Percentiles rank a stretch among this genome's conserved stretches.
phyloP scores from a whole-genome alignment of 2,888 invertebrate genomes.

The Melitaea athalia region DNA sequence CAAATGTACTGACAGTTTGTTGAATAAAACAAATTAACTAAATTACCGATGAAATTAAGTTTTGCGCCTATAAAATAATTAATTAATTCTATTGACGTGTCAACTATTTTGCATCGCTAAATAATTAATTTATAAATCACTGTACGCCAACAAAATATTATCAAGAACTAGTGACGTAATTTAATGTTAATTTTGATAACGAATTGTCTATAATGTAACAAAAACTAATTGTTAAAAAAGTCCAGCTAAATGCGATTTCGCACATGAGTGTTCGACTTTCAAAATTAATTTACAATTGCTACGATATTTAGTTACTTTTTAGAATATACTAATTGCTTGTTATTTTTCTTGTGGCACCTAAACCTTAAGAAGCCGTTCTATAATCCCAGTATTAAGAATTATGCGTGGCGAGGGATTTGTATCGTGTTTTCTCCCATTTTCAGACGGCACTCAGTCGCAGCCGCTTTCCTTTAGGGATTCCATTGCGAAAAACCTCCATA shows the following conservation, averaged over 20 bases:
- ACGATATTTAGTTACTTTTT: conserved; percentile 2
- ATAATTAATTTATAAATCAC: conserved; percentile 26
- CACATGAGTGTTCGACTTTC: background rate
- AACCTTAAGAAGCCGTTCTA: conserved; percentile 75
- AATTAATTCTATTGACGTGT: conserved; percentile 26
- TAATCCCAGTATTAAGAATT: conserved; percentile 78
- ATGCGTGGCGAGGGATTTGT: conserved; percentile 76
- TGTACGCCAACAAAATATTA: conserved; percentile 7
- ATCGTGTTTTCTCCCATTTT: conserved; percentile 77
- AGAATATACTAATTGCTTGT: conserved; percentile 68
- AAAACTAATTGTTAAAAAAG: no score
- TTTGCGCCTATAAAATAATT: conserved; percentile 19
- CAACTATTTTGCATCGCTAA: conserved; percentile 25
- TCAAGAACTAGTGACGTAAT: background rate
- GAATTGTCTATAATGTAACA: background rate
- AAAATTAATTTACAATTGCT: background rate
- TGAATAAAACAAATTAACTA: conserved; percentile 9
- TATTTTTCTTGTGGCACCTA: conserved; percentile 76
- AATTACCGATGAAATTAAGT: conserved; percentile 7
- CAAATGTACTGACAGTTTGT: background rate
- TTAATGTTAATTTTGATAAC: background rate
- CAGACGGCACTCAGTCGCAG: conserved; percentile 64
- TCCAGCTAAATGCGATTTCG: no score
- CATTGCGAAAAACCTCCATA: conserved; percentile 80
- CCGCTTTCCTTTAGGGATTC: conserved; percentile 70